phyloP scores from a whole-genome alignment of 1,140 invertebrate genomes.

The Trialeurodes vaporariorum region DNA sequence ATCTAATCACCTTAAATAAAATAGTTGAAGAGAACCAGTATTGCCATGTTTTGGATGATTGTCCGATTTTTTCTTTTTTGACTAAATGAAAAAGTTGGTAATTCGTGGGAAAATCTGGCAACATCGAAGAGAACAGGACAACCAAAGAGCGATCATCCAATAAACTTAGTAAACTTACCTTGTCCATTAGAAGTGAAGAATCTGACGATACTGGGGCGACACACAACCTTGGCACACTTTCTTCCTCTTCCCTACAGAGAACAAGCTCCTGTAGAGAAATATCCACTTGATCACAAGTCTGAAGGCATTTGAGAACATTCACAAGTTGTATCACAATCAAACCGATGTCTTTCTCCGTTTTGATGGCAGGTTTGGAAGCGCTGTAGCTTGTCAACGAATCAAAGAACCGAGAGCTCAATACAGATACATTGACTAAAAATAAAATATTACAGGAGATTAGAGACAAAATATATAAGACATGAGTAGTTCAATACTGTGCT shows the following conservation, averaged over 20 bases:
- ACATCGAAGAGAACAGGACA: too few relatives aligned
- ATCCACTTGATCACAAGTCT: conserved; percentile 69
- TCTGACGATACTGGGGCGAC: conserved; percentile 39
- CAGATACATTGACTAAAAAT: conserved; percentile 55
- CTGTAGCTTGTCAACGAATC: conserved; percentile 37
- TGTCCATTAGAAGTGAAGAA: not conserved
- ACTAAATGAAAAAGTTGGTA: too few relatives aligned
- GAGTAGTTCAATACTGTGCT: too few relatives aligned
- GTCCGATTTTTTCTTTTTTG: too few relatives aligned
- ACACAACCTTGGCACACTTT: conserved; percentile 49
- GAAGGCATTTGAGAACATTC: conserved; percentile 66
- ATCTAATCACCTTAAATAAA: too few relatives aligned
- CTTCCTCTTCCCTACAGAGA: conserved; percentile 44
- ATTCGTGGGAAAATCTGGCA: too few relatives aligned
- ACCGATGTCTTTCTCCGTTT: conserved; percentile 37
- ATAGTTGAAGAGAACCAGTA: too few relatives aligned
- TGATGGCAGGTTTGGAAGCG: conserved; percentile 33
- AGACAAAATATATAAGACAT: too few relatives aligned
- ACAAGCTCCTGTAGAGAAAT: conserved; percentile 54
- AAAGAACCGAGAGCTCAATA: conserved; percentile 53
- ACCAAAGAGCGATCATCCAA: too few relatives aligned
- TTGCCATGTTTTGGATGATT: too few relatives aligned
- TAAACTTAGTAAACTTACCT: too few relatives aligned
- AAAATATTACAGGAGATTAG: too few relatives aligned
- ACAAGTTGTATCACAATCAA: conserved; percentile 69